Evolutionary conservation across 2,888 invertebrate species (phyloP).

Genomic region (Alloscopus bannaensis): DNA sequence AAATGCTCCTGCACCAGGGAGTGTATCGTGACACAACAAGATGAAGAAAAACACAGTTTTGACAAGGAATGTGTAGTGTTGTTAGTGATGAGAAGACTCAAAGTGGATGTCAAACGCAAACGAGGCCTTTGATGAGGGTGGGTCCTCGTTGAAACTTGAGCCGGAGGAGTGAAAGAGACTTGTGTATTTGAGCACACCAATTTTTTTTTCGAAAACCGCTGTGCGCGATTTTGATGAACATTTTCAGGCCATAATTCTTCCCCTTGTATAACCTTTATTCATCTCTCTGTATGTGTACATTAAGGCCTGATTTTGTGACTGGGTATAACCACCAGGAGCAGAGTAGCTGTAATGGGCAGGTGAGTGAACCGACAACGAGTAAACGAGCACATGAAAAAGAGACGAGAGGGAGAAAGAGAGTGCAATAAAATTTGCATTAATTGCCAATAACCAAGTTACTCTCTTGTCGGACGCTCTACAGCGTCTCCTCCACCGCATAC

Average conservation of each 20-base stretch:
- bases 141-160: constrained; percentile 23
- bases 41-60: too few relatives aligned
- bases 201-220: too few relatives aligned
- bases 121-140: constrained; percentile 52
- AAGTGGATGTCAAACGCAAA: constrained; percentile 23
- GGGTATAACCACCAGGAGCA: too few relatives aligned
- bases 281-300: background rate
- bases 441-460: constrained; percentile 65
- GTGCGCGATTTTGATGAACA: background rate
- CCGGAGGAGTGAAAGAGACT: background rate
- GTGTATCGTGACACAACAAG: too few relatives aligned
- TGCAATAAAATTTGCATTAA: constrained; percentile 65
- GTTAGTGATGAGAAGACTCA: background rate
- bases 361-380: constrained; percentile 23
- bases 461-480: constrained; percentile 38
- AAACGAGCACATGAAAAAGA: too few relatives aligned
- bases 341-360: constrained; percentile 24
- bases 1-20: too few relatives aligned
- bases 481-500: background rate
- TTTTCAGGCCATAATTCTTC: constrained; percentile 29
- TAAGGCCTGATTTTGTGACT: background rate
- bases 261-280: background rate
- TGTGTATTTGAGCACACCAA: too few relatives aligned
- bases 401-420: constrained; percentile 37
- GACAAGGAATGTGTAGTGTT: too few relatives aligned